phyloP scores from a whole-genome alignment of 2,113 vertebrate species.

The Scolopax mira region DNA sequence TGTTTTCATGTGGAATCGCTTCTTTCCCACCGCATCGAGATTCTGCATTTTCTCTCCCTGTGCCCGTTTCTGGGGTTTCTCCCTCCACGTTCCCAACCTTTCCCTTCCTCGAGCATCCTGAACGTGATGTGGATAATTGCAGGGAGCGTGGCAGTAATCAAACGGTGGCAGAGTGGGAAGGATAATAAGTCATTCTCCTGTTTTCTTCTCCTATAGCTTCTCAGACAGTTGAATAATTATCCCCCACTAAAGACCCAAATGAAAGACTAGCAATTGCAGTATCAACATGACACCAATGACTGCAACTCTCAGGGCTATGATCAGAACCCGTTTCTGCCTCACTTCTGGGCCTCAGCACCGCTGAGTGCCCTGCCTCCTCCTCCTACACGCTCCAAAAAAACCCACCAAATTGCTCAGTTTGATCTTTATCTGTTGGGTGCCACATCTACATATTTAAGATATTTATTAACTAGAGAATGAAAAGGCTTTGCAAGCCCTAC shows the following conservation, averaged over 20 bases:
- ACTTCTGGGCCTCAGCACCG: neutral
- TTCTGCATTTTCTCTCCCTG: neutral
- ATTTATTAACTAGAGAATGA: neutral
- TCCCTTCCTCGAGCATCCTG: neutral
- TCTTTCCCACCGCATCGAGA: neutral
- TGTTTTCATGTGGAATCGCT: accelerated
- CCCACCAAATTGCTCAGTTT: neutral
- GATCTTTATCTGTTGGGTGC: neutral
- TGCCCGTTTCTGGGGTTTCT: neutral
- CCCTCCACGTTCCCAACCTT: neutral
- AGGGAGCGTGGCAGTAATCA: neutral
- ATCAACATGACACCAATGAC: neutral
- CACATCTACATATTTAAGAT: neutral
- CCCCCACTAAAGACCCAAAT: neutral
- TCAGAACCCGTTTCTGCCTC: neutral
- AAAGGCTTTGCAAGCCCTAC: neutral
- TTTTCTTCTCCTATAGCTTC: neutral
- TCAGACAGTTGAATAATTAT: neutral
- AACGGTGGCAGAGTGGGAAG: neutral
- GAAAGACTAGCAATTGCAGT: neutral
- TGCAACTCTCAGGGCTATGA: neutral
- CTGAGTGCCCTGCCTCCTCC: neutral
- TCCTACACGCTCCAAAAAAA: neutral
- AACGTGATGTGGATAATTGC: neutral
- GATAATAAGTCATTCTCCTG: neutral